Percentiles rank a stretch among this genome's conserved stretches.
phyloP scores from a whole-genome alignment of 2,888 invertebrate species.

The Heliothis peltigera region DNA sequence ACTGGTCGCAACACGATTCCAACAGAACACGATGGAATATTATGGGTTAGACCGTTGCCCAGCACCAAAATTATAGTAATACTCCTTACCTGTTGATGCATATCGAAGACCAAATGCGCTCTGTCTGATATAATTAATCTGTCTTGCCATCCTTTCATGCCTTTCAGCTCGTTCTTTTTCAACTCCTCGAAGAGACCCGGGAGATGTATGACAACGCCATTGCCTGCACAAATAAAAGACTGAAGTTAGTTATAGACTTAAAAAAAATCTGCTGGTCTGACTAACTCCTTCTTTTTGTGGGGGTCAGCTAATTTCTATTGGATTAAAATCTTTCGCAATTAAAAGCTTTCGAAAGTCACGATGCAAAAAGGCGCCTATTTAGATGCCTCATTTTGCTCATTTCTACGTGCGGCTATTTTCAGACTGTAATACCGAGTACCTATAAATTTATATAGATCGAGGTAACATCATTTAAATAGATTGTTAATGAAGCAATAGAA shows the following conservation, averaged over 20 bases:
- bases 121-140: constrained; percentile 98
- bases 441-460: not conserved
- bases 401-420: too few species aligned
- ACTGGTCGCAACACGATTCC: too few species aligned
- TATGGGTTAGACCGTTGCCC: too few species aligned
- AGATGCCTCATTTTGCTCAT: too few species aligned
- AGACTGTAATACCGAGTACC: too few species aligned
- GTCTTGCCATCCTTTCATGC: constrained; percentile 94
- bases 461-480: not conserved
- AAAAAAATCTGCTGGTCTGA: too few species aligned
- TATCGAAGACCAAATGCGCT: constrained; percentile 98
- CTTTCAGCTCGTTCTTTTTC: constrained; percentile 97
- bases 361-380: too few species aligned
- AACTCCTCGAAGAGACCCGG: constrained; percentile 98
- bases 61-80: not conserved
- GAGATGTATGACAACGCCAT: constrained; percentile 99
- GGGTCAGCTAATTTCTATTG: too few species aligned
- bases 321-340: too few species aligned
- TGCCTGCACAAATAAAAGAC: constrained; percentile 90
- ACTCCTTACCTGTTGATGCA: constrained; percentile 93
- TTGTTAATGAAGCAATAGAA: not conserved
- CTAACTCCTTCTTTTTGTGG: too few species aligned
- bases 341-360: too few species aligned
- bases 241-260: not conserved
- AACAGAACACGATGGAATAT: too few species aligned